Percentiles rank a stretch among this genome's conserved stretches.
These are phyloP conservation scores for Gadopsis marmoratus DNA, from an alignment of 2,797 vertebrate genomes.

Conservation along the genomic window DNA sequence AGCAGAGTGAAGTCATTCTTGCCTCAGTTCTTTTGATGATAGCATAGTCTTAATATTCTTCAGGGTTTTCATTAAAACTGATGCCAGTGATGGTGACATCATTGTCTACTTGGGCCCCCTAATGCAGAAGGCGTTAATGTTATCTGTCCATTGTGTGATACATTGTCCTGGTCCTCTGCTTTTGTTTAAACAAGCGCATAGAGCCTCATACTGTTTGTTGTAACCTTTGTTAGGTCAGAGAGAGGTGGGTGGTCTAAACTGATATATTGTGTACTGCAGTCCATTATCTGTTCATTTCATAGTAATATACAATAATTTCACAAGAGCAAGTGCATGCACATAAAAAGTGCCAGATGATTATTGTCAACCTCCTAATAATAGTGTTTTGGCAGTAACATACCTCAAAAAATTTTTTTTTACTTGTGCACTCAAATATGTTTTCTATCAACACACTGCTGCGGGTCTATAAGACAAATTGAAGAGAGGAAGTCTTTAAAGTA, in stretches of 20 bases:
- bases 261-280: conserved; percentile 24
- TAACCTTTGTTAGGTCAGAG: conserved; percentile 38
- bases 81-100: conserved; percentile 70
- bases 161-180: conserved; percentile 57
- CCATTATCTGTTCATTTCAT: conserved; percentile 32
- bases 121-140: conserved; percentile 54
- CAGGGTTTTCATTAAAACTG: conserved; percentile 49
- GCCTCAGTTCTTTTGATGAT: conserved; percentile 34
- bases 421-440: conserved; percentile 41
- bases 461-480: conserved; percentile 35
- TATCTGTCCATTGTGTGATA: conserved; percentile 67
- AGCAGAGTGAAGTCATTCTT: conserved; percentile 60
- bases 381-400: conserved; percentile 15
- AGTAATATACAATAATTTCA: conserved; percentile 27
- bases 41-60: conserved; percentile 23
- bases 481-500: conserved; percentile 70
- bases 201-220: conserved; percentile 27
- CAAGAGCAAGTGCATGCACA: conserved; percentile 24
- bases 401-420: not conserved
- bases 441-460: conserved; percentile 35
- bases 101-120: conserved; percentile 55
- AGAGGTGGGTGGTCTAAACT: conserved; percentile 30
- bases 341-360: conserved; percentile 20
- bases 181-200: conserved; percentile 79
- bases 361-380: conserved; percentile 10